Evolutionary conservation across 2,888 invertebrate species (phyloP).

Genomic region (Salpingus planirostris): DNA sequence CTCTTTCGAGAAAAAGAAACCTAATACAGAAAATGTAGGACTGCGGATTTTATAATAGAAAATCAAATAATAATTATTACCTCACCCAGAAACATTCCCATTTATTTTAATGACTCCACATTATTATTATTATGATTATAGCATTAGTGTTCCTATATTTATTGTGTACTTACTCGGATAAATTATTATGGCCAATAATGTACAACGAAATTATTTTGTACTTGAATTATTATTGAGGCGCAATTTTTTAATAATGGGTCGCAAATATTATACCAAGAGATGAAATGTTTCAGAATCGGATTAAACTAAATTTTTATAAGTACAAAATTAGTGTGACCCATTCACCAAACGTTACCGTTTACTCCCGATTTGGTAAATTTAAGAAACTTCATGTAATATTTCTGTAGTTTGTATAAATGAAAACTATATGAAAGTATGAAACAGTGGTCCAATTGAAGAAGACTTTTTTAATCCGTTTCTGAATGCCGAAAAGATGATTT

Average conservation of each 20-base stretch:
- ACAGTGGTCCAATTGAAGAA: conserved; percentile 5
- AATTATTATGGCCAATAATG: conserved; percentile 21
- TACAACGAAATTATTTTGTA: conserved; percentile 28
- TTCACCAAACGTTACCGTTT: background rate
- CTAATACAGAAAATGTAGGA: too few relatives aligned
- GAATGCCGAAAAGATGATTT: too few relatives aligned
- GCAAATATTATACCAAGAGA: conserved; percentile 3
- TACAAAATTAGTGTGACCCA: conserved; percentile 1
- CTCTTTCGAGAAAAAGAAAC: too few relatives aligned
- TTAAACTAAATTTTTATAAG: conserved; percentile 3
- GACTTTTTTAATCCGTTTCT: conserved; percentile 20
- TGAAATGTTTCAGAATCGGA: conserved; percentile 11
- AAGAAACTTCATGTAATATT: conserved; percentile 1
- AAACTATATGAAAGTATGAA: background rate
- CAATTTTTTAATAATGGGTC: conserved; percentile 11
- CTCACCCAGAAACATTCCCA: too few relatives aligned
- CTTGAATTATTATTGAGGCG: too few relatives aligned
- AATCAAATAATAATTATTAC: too few relatives aligned
- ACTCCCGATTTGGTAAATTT: too few relatives aligned
- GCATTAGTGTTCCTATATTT: too few relatives aligned
- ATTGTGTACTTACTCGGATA: too few relatives aligned
- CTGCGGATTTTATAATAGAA: too few relatives aligned
- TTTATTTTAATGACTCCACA: too few relatives aligned
- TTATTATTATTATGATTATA: too few relatives aligned
- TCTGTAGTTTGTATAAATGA: background rate